Evolutionary conservation across 2,113 vertebrate species (phyloP).

Genomic region (Upupa epops): DNA sequence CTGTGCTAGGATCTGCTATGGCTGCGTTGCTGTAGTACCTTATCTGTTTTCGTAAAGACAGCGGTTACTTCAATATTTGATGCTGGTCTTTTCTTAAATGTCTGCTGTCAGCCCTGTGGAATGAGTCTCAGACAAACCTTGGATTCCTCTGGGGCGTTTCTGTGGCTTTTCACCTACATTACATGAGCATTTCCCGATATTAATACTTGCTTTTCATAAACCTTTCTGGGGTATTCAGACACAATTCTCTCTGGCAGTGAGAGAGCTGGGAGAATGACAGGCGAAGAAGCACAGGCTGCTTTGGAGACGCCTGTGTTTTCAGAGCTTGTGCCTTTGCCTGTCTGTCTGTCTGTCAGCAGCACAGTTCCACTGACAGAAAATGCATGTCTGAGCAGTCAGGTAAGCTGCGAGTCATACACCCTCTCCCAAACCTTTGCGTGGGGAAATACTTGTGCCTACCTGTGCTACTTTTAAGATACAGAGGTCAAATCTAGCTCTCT

Average conservation of each 20-base stretch:
- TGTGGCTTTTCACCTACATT: neutral
- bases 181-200: neutral
- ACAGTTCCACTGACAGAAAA: neutral
- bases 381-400: neutral
- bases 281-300: neutral
- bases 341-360: neutral
- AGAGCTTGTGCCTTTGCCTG: neutral
- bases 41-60: neutral
- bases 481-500: neutral
- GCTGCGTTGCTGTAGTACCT: neutral
- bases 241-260: neutral
- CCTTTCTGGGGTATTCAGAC: neutral
- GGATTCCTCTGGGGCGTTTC: neutral
- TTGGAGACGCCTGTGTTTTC: neutral
- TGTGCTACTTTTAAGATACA: neutral
- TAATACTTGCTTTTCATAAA: neutral
- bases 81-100: neutral
- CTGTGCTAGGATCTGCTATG: neutral
- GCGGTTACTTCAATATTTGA: neutral
- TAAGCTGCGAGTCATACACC: neutral
- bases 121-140: neutral
- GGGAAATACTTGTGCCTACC: neutral
- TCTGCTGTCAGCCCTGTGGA: neutral
- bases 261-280: neutral
- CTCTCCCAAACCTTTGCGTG: neutral